These are phyloP conservation scores for Nannobrachium achirus DNA, from an alignment of 2,113 vertebrate species.

Conservation along the genomic window DNA sequence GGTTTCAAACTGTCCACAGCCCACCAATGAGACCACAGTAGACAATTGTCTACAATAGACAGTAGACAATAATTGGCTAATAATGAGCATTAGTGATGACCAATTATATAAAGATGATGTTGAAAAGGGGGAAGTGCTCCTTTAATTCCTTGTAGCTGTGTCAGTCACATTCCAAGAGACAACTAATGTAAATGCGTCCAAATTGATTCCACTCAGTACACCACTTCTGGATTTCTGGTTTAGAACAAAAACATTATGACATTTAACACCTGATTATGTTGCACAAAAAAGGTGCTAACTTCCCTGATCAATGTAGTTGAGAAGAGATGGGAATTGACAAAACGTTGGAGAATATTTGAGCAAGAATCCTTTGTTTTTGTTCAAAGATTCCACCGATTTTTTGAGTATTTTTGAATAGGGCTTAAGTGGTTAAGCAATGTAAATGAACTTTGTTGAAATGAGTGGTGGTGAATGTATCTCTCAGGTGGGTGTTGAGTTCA, in stretches of 20 bases:
- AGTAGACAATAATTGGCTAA: too few species aligned
- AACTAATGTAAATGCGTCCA: not conserved
- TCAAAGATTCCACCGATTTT: constrained; percentile 1
- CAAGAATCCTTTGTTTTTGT: not conserved
- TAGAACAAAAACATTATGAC: not conserved
- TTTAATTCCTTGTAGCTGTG: not conserved
- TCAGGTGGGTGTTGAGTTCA: not conserved
- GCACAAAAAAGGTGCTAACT: not conserved
- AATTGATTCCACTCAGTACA: not conserved
- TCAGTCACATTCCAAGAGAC: not conserved
- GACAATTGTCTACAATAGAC: too few species aligned
- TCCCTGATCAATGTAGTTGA: constrained; percentile 4
- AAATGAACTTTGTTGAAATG: not conserved
- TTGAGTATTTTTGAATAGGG: not conserved
- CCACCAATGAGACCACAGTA: too few species aligned
- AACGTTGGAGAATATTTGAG: too few species aligned
- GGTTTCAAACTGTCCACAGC: too few species aligned
- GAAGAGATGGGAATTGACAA: not conserved
- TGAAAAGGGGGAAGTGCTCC: not conserved
- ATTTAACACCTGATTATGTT: not conserved
- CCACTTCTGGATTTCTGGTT: not conserved
- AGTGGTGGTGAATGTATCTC: not conserved
- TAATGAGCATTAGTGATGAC: too few species aligned
- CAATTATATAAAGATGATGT: too few species aligned
- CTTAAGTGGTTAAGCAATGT: not conserved